Percentiles rank a stretch among this genome's conserved stretches.
Evolutionary conservation across 1,140 invertebrate species (phyloP).

Genomic region (Bombus vancouverensis): DNA sequence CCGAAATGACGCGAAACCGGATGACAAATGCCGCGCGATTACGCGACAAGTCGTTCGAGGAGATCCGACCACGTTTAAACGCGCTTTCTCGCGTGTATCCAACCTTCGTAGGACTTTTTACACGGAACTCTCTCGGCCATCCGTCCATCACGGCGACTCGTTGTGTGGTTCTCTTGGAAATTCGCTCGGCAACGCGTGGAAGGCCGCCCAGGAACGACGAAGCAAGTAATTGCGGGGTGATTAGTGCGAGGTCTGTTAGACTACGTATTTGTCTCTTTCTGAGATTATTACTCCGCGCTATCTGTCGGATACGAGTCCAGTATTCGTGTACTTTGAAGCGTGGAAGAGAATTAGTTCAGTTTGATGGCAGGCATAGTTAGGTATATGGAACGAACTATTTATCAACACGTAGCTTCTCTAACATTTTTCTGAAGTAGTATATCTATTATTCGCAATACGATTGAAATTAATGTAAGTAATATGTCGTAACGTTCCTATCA

Average conservation of each 20-base stretch:
- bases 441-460: no score
- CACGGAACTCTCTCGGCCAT: not conserved
- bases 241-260: not conserved
- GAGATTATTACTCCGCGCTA: not conserved
- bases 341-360: not conserved
- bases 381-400: no score
- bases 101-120: slow-evolving; percentile 10
- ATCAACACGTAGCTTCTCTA: no score
- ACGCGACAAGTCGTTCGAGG: slow-evolving; percentile 65
- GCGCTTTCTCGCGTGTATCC: slow-evolving; percentile 34
- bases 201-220: not conserved
- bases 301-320: not conserved
- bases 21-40: slow-evolving; percentile 68
- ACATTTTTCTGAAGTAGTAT: no score
- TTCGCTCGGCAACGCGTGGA: not conserved
- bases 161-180: slow-evolving; percentile 9
- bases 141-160: slow-evolving; percentile 12
- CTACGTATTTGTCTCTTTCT: not conserved
- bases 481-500: no score
- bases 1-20: slow-evolving; percentile 52
- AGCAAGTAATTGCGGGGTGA: not conserved
- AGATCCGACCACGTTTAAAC: slow-evolving; percentile 32
- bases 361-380: no score
- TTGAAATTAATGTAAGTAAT: no score
- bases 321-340: not conserved